A percentile compares a stretch with the other conserved stretches of the same genome.
These are phyloP conservation scores for Menura novaehollandiae DNA, from an alignment of 2,113 vertebrate genomes.

Conservation along the genomic window DNA sequence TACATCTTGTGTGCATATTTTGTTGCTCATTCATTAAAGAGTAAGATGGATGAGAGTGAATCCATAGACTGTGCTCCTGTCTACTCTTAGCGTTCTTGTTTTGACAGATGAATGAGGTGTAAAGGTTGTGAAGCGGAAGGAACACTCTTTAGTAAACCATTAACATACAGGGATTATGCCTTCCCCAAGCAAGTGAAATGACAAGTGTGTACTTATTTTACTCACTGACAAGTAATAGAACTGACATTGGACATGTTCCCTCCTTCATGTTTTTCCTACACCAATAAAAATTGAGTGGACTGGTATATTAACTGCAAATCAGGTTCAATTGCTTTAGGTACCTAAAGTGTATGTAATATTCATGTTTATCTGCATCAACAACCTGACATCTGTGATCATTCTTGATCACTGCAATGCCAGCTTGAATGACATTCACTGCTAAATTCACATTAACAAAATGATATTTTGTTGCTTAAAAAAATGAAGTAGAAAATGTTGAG, in stretches of 20 bases:
- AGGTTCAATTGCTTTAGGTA: not conserved
- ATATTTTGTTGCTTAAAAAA: not conserved
- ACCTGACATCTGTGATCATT: not conserved
- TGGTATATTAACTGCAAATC: not conserved
- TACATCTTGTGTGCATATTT: not conserved
- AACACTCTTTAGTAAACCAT: not conserved
- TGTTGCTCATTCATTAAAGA: not conserved
- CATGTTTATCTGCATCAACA: not conserved
- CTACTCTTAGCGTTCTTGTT: not conserved
- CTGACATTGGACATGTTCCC: not conserved
- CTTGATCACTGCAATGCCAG: not conserved
- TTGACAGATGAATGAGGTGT: not conserved
- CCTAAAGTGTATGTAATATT: not conserved
- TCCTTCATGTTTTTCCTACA: not conserved
- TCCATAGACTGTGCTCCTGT: not conserved
- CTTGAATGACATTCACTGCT: not conserved
- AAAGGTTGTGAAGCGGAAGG: not conserved
- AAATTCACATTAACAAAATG: not conserved
- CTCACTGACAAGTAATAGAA: not conserved
- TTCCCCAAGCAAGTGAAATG: constrained; percentile 12
- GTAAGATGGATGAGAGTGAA: not conserved
- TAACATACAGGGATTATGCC: constrained; percentile 7
- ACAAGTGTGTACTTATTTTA: constrained; percentile 10
- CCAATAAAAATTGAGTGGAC: not conserved
- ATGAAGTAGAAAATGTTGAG: not conserved